These are phyloP conservation scores for Columba janthina DNA, from an alignment of 2,113 vertebrate species.

Conservation along the genomic window DNA sequence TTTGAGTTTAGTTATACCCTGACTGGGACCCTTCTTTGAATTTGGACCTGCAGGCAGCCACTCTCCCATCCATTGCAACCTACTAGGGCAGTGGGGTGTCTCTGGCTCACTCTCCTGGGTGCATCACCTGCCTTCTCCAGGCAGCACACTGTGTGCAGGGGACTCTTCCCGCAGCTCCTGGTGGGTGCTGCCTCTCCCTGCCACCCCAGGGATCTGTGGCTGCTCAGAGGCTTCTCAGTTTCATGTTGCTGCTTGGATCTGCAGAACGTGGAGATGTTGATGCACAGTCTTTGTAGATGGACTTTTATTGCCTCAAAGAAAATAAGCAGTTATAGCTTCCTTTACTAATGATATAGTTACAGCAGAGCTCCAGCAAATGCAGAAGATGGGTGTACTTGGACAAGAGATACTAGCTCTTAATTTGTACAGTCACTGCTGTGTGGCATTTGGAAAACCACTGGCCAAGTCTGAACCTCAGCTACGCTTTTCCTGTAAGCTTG, in stretches of 20 bases:
- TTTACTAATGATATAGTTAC: not conserved
- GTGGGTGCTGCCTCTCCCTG: not conserved
- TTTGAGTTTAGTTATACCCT: too few species aligned
- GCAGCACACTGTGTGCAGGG: not conserved
- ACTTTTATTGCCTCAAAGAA: not conserved
- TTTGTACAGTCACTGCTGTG: not conserved
- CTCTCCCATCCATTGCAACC: not conserved
- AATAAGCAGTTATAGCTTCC: not conserved
- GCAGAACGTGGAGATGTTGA: not conserved
- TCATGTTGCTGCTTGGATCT: not conserved
- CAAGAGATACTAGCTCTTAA: not conserved
- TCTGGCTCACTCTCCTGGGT: not conserved
- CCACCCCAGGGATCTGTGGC: not conserved
- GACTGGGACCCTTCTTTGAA: not conserved
- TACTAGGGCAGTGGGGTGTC: not conserved
- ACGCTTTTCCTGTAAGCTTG: conserved; percentile 5
- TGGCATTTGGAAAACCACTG: not conserved
- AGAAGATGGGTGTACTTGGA: not conserved
- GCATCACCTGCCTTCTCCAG: not conserved
- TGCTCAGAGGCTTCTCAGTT: not conserved
- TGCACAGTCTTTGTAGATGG: not conserved
- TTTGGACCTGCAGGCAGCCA: not conserved
- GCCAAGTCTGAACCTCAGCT: not conserved
- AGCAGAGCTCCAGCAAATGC: not conserved
- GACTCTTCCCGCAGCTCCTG: not conserved